These are phyloP conservation scores for Hafferia zeledoni DNA, from an alignment of 2,797 vertebrate species.

Conservation along the genomic window DNA sequence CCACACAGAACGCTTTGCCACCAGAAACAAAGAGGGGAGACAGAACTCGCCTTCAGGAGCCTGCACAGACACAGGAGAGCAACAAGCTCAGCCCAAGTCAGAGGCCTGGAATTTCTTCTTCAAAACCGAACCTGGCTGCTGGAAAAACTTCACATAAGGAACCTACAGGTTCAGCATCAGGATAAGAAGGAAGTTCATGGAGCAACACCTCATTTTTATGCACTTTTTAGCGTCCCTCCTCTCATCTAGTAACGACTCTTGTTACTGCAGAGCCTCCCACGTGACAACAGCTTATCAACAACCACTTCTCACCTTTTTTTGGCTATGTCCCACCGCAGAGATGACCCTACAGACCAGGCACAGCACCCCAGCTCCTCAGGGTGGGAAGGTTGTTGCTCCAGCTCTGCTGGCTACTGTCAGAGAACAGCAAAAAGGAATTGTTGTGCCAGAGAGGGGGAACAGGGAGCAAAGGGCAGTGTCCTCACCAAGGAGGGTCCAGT, in stretches of 20 bases:
- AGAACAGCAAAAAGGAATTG: neutral
- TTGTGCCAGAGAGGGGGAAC: accelerated
- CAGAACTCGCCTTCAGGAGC: neutral
- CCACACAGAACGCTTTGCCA: accelerated
- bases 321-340: accelerated
- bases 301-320: neutral
- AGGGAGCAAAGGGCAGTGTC: accelerated
- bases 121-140: neutral
- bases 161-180: accelerated
- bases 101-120: neutral
- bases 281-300: accelerated
- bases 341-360: accelerated
- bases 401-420: neutral
- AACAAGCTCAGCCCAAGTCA: neutral
- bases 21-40: neutral
- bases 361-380: neutral
- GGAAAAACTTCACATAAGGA: neutral
- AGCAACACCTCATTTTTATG: neutral
- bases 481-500: neutral
- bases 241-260: neutral
- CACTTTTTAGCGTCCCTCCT: neutral
- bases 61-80: accelerated
- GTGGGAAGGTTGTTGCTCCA: accelerated
- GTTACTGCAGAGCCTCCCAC: neutral
- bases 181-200: neutral